These are phyloP conservation scores for Sebastes nivosus DNA, from an alignment of 2,797 vertebrate species.

Conservation along the genomic window DNA sequence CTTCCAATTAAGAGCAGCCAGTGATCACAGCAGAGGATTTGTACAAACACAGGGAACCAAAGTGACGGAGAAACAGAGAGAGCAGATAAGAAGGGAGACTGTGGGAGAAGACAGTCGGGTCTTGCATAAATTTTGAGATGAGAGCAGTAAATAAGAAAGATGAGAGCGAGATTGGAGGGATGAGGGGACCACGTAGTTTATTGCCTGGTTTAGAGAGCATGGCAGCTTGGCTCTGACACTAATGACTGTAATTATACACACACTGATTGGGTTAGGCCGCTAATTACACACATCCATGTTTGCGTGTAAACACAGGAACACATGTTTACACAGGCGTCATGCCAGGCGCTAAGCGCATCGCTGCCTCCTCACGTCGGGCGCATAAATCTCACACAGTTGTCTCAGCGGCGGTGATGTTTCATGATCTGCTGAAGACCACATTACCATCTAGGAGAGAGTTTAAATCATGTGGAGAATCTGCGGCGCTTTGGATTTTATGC, in stretches of 20 bases:
- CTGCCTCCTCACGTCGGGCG: slow-evolving; percentile 57
- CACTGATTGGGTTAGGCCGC: slow-evolving; percentile 81
- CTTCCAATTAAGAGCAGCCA: slow-evolving; percentile 81
- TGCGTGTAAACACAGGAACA: slow-evolving; percentile 75
- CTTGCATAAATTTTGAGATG: slow-evolving; percentile 69
- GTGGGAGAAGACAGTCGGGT: slow-evolving; percentile 50
- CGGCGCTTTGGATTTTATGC: slow-evolving; percentile 49
- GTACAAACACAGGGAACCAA: slow-evolving; percentile 61
- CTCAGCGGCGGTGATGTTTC: slow-evolving; percentile 64
- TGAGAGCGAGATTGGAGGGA: slow-evolving; percentile 60
- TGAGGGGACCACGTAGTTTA: slow-evolving; percentile 67
- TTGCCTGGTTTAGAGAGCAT: slow-evolving; percentile 75
- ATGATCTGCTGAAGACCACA: slow-evolving; percentile 74
- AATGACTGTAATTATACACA: slow-evolving; percentile 82
- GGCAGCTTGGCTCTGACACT: slow-evolving; percentile 76
- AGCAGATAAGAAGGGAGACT: slow-evolving; percentile 46
- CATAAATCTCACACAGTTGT: slow-evolving; percentile 79
- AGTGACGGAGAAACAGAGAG: slow-evolving; percentile 53
- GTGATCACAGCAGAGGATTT: slow-evolving; percentile 80
- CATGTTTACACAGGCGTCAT: slow-evolving; percentile 75
- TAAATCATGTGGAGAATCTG: slow-evolving; percentile 70
- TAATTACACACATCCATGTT: slow-evolving; percentile 78
- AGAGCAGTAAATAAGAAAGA: slow-evolving; percentile 78
- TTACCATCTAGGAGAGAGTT: slow-evolving; percentile 63
- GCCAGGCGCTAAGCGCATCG: slow-evolving; percentile 63